Conservation (phyloP, 2,797 vertebrate species). For the Chelidonichthys spinosus region DNA sequence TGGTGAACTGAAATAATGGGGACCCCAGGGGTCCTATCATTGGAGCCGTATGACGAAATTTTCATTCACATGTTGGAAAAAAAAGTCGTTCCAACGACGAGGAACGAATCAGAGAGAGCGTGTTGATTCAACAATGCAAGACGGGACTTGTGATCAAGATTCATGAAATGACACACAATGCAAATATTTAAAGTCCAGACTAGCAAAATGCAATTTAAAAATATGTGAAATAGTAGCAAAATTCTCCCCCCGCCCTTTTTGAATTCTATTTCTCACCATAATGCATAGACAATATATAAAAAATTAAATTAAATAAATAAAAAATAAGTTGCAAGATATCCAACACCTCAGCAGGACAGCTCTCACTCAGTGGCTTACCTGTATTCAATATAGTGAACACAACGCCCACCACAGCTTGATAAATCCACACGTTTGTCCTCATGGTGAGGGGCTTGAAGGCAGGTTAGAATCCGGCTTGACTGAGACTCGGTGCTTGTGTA, state of each 20-base stretch:
- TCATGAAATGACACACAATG: neutral
- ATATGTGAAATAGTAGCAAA: neutral
- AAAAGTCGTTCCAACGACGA: too few species aligned
- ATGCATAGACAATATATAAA: too few species aligned
- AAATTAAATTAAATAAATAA: too few species aligned
- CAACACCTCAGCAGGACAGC: neutral
- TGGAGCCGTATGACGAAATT: neutral
- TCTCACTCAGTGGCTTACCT: conserved; percentile 70
- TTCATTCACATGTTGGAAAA: neutral
- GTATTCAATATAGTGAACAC: conserved; percentile 71
- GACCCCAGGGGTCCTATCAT: neutral
- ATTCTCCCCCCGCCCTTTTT: too few species aligned
- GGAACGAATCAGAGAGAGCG: neutral
- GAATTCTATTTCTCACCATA: too few species aligned
- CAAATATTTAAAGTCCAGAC: neutral
- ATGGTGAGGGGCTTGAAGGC: conserved; percentile 53
- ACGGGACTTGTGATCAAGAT: conserved; percentile 17
- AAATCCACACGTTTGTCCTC: conserved; percentile 85
- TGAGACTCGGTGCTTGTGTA: conserved; percentile 26
- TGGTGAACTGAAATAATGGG: neutral
- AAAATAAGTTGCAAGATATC: neutral
- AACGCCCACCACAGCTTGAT: conserved; percentile 83
- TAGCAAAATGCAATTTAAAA: neutral
- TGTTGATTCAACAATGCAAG: conserved; percentile 2
- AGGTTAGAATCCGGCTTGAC: conserved; percentile 62